These are phyloP conservation scores for Hylia prasina DNA, from an alignment of 2,113 vertebrate genomes.

Conservation along the genomic window DNA sequence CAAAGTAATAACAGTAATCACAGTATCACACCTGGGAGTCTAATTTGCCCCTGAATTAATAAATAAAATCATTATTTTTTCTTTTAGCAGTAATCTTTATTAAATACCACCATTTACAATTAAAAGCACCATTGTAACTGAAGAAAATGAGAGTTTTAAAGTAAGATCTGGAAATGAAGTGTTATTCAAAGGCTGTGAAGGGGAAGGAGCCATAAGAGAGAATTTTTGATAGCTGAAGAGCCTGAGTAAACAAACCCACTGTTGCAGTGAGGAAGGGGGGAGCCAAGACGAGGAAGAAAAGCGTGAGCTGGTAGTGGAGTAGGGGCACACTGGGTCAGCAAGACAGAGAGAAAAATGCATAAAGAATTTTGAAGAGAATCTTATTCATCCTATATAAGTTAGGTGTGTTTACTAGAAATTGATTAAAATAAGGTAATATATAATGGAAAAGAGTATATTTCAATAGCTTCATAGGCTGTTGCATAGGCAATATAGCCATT, in stretches of 20 bases:
- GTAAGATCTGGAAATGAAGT: not conserved
- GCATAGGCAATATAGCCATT: not conserved
- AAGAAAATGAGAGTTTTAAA: not conserved
- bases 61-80: not conserved
- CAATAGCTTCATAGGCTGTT: not conserved
- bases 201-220: not conserved
- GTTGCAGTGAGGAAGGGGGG: not conserved
- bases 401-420: not conserved
- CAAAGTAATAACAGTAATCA: not conserved
- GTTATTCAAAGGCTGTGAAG: not conserved
- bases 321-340: not conserved
- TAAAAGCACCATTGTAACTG: not conserved
- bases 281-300: not conserved
- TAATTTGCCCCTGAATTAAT: not conserved
- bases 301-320: not conserved
- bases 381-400: not conserved
- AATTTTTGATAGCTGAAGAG: slow-evolving; percentile 3
- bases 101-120: not conserved
- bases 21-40: not conserved
- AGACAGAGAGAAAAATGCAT: not conserved
- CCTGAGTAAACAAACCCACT: not conserved
- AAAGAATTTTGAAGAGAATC: not conserved
- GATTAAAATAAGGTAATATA: not conserved
- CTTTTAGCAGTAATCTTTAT: not conserved
- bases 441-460: not conserved